Evolutionary conservation across 2,797 vertebrate genomes (phyloP), one percentile per base, ranked within the genome.

Genomic region (Triplophysa yarkandensis): DNA sequence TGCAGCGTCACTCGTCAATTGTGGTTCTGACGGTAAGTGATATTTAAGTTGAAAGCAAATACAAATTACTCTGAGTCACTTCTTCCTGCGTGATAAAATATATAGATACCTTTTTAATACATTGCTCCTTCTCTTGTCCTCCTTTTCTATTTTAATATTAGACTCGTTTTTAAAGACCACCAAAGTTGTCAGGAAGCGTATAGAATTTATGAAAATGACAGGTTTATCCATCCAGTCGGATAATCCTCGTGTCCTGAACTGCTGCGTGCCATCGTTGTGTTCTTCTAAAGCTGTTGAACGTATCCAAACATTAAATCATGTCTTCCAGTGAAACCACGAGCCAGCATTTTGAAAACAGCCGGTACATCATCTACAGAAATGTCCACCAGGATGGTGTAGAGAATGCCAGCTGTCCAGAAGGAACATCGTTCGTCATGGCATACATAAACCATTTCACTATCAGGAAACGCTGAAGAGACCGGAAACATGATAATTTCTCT

Each of bases 401-500:
- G 48, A 25, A 55, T 16, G 58, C 39, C 25, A 60, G 43, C 71
- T 70, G 30, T 68, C 68, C 30, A 57, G 70, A 82, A 74, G 68
- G 63, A 77, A 72, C 50, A 57, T 43, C 46, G 57, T 27, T 17
- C 57, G 32, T 76, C 14, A 25, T 36, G 46, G 62, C 46, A 55
- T 67, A 75, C 61, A 77, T 76, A 80, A 82, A 78, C 36, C 60
- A 62, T 70, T 48, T 81, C 70, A 74, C 46, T n/a, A 27, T 77
- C 28, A 75, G 68, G 66, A 36, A 77, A 83, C 78, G 62, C 74
- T 76, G 48, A 57, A 60, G 68, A 58, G 36, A 66, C 41, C 23
- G 77, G 62, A 82, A 88, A 86, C 84, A 69, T 63, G 70, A 65
- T 82, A 77, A 62, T 80, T 79, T 84, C 79, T 87, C 79, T 83